Conservation (phyloP, 2,888 invertebrate genomes). For the Noctuana brunneofusca region DNA sequence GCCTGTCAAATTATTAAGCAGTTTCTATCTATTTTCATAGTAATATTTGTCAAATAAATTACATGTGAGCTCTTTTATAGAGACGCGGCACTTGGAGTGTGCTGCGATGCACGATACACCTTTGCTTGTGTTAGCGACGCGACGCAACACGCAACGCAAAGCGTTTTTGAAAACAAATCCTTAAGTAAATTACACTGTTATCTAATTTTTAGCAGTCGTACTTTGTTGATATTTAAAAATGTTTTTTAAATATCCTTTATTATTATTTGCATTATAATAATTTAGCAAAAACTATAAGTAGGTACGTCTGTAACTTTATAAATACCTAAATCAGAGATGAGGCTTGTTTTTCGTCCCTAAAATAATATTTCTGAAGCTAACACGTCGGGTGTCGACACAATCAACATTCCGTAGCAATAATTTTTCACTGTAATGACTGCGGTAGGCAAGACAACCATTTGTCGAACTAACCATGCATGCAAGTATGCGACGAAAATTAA, state of each 20-base stretch:
- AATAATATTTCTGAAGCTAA: constrained; percentile 33
- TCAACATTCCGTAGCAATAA: constrained; percentile 41
- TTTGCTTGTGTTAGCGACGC: too few species aligned
- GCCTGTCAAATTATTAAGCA: constrained; percentile 24
- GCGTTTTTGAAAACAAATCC: too few species aligned
- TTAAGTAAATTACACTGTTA: too few species aligned
- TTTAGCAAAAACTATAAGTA: too few species aligned
- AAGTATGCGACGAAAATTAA: constrained; percentile 34
- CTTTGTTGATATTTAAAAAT: too few species aligned
- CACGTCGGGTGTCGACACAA: constrained; percentile 38
- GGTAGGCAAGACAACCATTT: constrained; percentile 37
- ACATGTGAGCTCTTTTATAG: not conserved
- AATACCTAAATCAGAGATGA: too few species aligned
- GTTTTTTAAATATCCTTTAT: too few species aligned
- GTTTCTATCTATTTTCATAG: constrained; percentile 12
- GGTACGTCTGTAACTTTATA: too few species aligned
- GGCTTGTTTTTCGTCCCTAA: constrained; percentile 16
- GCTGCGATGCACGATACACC: not conserved
- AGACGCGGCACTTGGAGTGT: too few species aligned
- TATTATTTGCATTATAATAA: too few species aligned
- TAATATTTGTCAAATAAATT: constrained; percentile 9
- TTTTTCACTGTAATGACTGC: constrained; percentile 44
- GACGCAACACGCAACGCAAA: too few species aligned
- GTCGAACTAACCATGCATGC: constrained; percentile 38
- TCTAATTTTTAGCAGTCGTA: too few species aligned